Conservation (phyloP, 2,888 invertebrate genomes). For the Lasioglossum lativentre region DNA sequence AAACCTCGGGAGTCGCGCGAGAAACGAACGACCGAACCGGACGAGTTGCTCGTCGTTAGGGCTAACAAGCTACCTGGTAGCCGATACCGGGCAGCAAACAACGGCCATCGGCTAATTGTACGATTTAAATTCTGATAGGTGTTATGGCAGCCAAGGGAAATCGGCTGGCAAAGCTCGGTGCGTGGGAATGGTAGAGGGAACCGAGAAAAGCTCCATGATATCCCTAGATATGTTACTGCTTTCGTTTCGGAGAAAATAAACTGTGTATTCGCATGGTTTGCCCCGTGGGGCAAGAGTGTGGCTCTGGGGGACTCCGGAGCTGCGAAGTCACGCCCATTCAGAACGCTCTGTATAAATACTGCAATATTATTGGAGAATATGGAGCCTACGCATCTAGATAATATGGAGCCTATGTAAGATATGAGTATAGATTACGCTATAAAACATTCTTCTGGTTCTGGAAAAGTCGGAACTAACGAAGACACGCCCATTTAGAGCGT, state of each 20-base stretch:
- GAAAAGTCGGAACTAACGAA: too few species aligned
- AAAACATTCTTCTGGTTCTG: too few species aligned
- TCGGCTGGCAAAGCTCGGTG: neutral
- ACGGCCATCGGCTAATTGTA: conserved; percentile 43
- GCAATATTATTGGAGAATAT: too few species aligned
- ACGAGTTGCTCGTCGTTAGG: conserved; percentile 38
- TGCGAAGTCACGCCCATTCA: too few species aligned
- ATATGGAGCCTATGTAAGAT: too few species aligned
- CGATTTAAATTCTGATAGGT: conserved; percentile 62
- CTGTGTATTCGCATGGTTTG: neutral
- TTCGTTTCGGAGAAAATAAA: neutral
- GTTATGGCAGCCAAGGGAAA: neutral
- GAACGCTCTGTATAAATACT: too few species aligned
- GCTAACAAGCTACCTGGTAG: conserved; percentile 40
- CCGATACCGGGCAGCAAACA: conserved; percentile 26
- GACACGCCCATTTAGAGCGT: too few species aligned
- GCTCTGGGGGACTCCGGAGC: too few species aligned
- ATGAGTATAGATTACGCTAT: too few species aligned
- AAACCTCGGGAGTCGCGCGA: conserved; percentile 17
- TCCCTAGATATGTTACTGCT: neutral
- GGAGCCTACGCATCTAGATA: too few species aligned
- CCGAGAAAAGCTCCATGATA: neutral
- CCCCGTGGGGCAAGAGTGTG: too few species aligned
- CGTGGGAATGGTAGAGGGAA: neutral
- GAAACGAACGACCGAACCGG: conserved; percentile 24